Conservation (phyloP, 2,797 vertebrate genomes). For the Hemibagrus guttatus region DNA sequence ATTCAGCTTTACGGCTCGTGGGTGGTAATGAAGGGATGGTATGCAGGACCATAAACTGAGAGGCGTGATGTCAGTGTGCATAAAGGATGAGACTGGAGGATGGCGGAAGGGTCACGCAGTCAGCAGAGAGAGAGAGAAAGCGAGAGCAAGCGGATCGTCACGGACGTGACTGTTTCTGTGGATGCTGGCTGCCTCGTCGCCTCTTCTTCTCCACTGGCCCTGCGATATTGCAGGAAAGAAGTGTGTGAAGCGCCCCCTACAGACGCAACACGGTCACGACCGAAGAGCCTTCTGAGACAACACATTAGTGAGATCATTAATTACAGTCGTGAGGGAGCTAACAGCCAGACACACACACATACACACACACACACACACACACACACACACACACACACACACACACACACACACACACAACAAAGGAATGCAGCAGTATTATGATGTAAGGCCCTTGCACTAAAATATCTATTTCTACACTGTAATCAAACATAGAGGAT, state of each 20-base stretch:
- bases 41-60: slow-evolving; percentile 92
- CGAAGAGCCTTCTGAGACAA: slow-evolving; percentile 48
- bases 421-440: slow-evolving; percentile 23
- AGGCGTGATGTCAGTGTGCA: slow-evolving; percentile 91
- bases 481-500: slow-evolving; percentile 12
- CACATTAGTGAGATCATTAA: slow-evolving; percentile 59
- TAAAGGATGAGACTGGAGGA: slow-evolving; percentile 92
- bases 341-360: slow-evolving; percentile 52
- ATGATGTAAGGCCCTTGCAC: neutral
- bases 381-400: slow-evolving; percentile 18
- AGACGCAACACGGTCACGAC: slow-evolving; percentile 30
- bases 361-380: slow-evolving; percentile 47
- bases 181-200: slow-evolving; percentile 46
- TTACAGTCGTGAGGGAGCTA: slow-evolving; percentile 54
- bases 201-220: slow-evolving; percentile 22
- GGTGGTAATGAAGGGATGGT: slow-evolving; percentile 94
- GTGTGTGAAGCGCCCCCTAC: slow-evolving; percentile 54
- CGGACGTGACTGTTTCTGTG: slow-evolving; percentile 48
- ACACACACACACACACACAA: slow-evolving; percentile 17
- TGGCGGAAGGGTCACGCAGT: slow-evolving; percentile 80
- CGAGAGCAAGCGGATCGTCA: slow-evolving; percentile 31
- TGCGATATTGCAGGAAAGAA: slow-evolving; percentile 22
- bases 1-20: slow-evolving; percentile 78
- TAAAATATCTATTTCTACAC: slow-evolving; percentile 17
- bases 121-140: slow-evolving; percentile 58